Percentiles rank a stretch among this genome's conserved stretches.
These are phyloP conservation scores for Coregonus suidteri DNA, from an alignment of 2,797 vertebrate genomes.

Conservation along the genomic window DNA sequence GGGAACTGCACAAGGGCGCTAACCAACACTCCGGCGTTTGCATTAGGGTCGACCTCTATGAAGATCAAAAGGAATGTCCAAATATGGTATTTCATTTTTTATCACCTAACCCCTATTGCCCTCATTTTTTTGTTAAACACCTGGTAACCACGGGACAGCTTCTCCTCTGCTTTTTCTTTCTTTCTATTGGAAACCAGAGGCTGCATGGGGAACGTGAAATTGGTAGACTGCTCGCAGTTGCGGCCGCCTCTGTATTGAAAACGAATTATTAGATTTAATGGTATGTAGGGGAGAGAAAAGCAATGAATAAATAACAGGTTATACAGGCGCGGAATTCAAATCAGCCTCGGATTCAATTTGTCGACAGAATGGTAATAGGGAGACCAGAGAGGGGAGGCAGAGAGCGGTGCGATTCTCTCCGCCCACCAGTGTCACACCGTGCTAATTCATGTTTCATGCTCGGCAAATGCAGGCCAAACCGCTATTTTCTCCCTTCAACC, in stretches of 20 bases:
- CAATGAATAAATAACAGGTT: constrained; percentile 82
- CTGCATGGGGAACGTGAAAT: constrained; percentile 44
- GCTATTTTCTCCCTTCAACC: constrained; percentile 43
- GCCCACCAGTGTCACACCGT: constrained; percentile 63
- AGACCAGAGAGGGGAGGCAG: constrained; percentile 59
- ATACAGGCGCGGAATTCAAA: constrained; percentile 78
- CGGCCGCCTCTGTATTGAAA: constrained; percentile 49
- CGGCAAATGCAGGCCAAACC: constrained; percentile 59
- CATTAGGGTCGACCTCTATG: constrained; percentile 23
- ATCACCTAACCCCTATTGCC: constrained; percentile 38
- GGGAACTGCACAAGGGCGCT: constrained; percentile 29
- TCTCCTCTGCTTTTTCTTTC: constrained; percentile 42
- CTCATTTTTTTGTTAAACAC: constrained; percentile 27
- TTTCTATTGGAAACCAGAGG: constrained; percentile 34
- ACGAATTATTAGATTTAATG: constrained; percentile 77
- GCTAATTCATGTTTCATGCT: constrained; percentile 74
- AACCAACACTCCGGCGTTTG: constrained; percentile 27
- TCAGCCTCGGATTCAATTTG: constrained; percentile 72
- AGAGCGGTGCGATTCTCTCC: constrained; percentile 66
- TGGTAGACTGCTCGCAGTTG: constrained; percentile 50
- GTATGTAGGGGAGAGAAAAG: constrained; percentile 69
- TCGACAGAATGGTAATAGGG: constrained; percentile 44
- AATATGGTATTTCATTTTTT: constrained; percentile 57
- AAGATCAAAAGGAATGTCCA: constrained; percentile 58
- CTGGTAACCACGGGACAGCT: constrained; percentile 41